These are phyloP conservation scores for Sepiola atlantica DNA, from an alignment of 2,888 invertebrate genomes.

Conservation along the genomic window DNA sequence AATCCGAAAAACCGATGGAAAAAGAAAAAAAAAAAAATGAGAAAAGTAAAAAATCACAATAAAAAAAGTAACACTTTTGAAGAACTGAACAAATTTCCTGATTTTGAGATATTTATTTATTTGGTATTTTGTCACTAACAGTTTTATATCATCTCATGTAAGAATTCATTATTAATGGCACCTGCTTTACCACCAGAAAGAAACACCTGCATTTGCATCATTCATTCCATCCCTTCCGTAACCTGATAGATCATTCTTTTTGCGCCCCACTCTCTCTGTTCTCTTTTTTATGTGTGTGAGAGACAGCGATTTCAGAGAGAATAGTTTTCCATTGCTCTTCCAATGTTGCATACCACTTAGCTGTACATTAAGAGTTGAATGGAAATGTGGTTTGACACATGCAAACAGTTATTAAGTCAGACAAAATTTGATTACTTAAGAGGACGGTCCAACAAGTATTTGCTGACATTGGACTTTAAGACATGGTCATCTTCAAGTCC, in stretches of 20 bases:
- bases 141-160: background rate
- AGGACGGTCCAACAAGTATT: no score
- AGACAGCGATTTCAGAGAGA: background rate
- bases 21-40: no score
- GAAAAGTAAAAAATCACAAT: background rate
- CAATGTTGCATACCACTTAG: background rate
- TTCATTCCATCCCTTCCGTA: background rate
- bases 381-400: no score
- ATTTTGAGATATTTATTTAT: background rate
- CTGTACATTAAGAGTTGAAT: no score
- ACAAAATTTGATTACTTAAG: no score
- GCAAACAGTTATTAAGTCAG: no score
- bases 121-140: background rate
- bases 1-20: background rate
- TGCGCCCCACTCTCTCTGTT: background rate
- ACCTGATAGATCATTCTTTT: background rate
- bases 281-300: background rate
- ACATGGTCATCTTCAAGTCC: no score
- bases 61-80: background rate
- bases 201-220: background rate
- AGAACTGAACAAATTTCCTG: conserved; percentile 7
- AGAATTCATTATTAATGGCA: background rate
- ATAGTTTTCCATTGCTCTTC: background rate
- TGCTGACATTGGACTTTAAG: no score
- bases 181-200: background rate